Percentiles rank a stretch among this genome's conserved stretches.
phyloP scores from a whole-genome alignment of 2,113 vertebrate species.

The Panurus biarmicus region DNA sequence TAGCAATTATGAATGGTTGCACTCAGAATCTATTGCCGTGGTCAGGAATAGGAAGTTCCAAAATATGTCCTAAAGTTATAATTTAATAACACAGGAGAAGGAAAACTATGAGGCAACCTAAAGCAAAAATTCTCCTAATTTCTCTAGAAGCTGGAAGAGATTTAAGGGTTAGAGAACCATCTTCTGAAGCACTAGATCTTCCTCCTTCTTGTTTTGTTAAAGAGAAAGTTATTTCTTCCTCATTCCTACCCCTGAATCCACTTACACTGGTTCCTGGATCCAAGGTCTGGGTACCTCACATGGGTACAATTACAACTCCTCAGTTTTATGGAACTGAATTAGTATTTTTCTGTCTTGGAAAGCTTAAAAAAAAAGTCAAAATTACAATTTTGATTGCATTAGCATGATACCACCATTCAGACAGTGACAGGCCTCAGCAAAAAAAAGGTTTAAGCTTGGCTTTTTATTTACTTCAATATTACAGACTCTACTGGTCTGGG shows the following conservation, averaged over 20 bases:
- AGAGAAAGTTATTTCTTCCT: neutral
- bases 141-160: neutral
- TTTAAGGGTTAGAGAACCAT: neutral
- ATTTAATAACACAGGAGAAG: neutral
- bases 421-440: neutral
- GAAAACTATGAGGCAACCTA: neutral
- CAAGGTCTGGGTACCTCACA: accelerated
- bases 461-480: neutral
- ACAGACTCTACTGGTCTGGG: neutral
- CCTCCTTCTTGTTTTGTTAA: neutral
- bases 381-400: neutral
- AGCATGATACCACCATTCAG: neutral
- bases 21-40: neutral
- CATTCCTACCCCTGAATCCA: neutral
- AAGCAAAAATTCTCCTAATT: neutral
- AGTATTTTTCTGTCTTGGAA: neutral
- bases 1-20: neutral
- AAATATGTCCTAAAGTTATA: neutral
- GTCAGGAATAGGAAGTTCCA: neutral
- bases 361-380: neutral
- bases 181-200: neutral
- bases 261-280: neutral
- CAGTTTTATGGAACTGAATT: neutral
- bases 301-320: neutral
- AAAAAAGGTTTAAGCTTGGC: neutral